Base-by-base conservation (phyloP, 2,113 vertebrate genomes). In the Sporophila hypoxantha region DNA sequence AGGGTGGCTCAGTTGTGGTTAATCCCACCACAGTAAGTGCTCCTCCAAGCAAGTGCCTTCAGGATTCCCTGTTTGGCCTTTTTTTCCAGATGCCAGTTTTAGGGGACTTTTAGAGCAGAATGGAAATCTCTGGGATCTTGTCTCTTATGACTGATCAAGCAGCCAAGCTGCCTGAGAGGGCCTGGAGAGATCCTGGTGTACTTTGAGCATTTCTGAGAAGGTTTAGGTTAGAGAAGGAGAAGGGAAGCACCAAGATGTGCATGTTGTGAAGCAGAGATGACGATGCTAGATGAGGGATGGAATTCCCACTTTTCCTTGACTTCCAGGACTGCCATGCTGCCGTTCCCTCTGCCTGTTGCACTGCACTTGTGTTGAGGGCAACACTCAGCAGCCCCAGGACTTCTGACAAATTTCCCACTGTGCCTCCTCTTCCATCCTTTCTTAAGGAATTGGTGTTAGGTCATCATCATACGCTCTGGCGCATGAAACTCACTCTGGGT, bases 11-110 rank as follows among this genome's bases (percentile, higher is more conserved):
- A 8, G 65, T 34, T 25, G 7, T 67, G 60, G 44, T n/a, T 77
- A 4, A 20, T 42, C 10, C 1, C 17, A 8, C 85, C 30, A 4
- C 0, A 1, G 34, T 36, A 70, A 23, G 25, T 30, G 55, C 20
- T 94, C 41, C 70, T 82, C 71, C 53, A 60, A 10, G 44, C 69
- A 90, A 85, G 94, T 95, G 95, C 94, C 95, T 94, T 96, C 64
- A 34, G 67, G 67, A 50, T 41, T 36, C 36, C 23, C 36, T n/a
- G 13, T 46, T 50, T 37, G 53, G 64, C 42, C 17, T 66, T 59
- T 53, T 66, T n/a, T 46, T 44, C 49, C 41, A 74, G 50, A 73
- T 66, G 78, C 29, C 23, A 52, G 17, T 18, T 52, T 57, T 34
- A 39, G 17, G n/a, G 19, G 12, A 32, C 16, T 32, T 32, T 22